phyloP scores from a whole-genome alignment of 2,888 invertebrate species.

The Limnephilus auricula region DNA sequence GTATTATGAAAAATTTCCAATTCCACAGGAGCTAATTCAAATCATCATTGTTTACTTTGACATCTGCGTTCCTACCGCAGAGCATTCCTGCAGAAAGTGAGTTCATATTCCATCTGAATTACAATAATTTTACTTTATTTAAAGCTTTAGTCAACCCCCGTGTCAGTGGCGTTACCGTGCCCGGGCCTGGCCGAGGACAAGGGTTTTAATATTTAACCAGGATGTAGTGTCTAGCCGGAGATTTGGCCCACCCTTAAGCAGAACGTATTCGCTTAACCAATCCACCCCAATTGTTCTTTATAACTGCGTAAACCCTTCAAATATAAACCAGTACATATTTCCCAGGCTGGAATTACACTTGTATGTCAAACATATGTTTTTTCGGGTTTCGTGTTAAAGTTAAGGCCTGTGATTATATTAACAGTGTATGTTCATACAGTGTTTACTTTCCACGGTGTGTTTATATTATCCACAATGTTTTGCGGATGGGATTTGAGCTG shows the following conservation, averaged over 20 bases:
- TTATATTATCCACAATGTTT: neutral
- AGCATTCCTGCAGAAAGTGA: neutral
- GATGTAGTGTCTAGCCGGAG: slow-evolving; percentile 36
- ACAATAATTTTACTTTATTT: slow-evolving; percentile 35
- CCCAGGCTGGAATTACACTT: neutral
- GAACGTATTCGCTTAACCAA: slow-evolving; percentile 46
- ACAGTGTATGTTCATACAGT: neutral
- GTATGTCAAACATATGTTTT: neutral
- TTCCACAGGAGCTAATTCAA: no score
- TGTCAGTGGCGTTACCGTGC: neutral
- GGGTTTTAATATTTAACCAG: slow-evolving; percentile 55
- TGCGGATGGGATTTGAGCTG: neutral
- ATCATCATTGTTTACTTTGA: neutral
- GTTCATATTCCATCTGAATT: neutral
- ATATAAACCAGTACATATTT: neutral
- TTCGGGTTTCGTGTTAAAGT: neutral
- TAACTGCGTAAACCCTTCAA: slow-evolving; percentile 41
- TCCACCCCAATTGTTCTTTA: slow-evolving; percentile 56
- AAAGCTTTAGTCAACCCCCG: slow-evolving; percentile 23
- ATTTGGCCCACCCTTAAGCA: slow-evolving; percentile 41
- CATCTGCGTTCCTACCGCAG: neutral
- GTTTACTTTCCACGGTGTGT: neutral
- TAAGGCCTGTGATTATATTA: neutral
- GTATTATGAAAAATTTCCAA: no score
- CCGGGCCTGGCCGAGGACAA: neutral